These are phyloP conservation scores for Rhabdomys pumilio DNA, from an alignment of 2,797 vertebrate genomes.

Conservation along the genomic window DNA sequence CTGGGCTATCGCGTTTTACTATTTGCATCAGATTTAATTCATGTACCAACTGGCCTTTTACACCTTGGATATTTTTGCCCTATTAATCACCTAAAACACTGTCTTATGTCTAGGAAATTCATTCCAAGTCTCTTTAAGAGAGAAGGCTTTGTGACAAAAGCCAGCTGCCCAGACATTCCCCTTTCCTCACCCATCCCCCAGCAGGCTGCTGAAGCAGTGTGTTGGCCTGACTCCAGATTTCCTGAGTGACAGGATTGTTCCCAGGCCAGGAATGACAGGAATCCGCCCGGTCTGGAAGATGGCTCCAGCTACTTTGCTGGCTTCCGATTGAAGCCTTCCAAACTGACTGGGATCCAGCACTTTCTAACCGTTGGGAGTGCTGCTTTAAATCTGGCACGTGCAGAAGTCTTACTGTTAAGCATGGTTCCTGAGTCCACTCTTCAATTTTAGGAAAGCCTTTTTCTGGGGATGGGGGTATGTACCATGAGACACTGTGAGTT, in stretches of 20 bases:
- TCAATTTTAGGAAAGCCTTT: neutral
- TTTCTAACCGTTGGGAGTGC: neutral
- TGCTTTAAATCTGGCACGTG: neutral
- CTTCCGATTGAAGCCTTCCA: neutral
- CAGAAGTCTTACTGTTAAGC: neutral
- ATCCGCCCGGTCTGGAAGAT: constrained; percentile 79
- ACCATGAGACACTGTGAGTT: neutral
- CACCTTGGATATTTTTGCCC: constrained; percentile 61
- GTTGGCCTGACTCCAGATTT: constrained; percentile 82
- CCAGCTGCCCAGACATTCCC: constrained; percentile 83
- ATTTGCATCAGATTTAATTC: constrained; percentile 10
- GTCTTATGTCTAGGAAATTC: constrained; percentile 80
- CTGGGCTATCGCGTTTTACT: constrained; percentile 22
- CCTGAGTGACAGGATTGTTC: constrained; percentile 83
- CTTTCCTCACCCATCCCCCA: constrained; percentile 77
- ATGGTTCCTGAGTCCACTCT: constrained; percentile 8
- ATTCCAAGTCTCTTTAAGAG: constrained; percentile 73
- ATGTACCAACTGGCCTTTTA: constrained; percentile 26
- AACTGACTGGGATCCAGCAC: neutral
- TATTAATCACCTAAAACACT: constrained; percentile 65
- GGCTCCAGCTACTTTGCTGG: constrained; percentile 62
- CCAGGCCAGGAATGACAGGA: constrained; percentile 84
- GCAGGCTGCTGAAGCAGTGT: constrained; percentile 63
- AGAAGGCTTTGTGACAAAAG: constrained; percentile 81
- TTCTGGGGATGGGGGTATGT: neutral